These are phyloP conservation scores for Esperia sulphurella DNA, from an alignment of 2,888 invertebrate species.

Conservation along the genomic window DNA sequence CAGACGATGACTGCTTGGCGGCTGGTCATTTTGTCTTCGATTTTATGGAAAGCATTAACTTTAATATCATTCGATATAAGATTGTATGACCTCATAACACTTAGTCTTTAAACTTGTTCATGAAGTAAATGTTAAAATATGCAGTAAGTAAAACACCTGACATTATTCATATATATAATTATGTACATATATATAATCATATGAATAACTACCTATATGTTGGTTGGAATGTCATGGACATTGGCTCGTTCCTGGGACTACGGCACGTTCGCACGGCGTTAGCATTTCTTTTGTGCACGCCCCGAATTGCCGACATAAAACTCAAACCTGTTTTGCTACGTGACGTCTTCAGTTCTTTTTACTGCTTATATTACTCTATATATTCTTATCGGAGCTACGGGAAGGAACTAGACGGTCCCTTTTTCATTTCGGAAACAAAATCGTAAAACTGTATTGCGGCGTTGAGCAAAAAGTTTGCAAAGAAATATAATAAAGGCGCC, in stretches of 20 bases:
- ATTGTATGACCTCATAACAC: slow-evolving; percentile 2
- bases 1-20: slow-evolving; percentile 12
- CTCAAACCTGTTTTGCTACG: slow-evolving; percentile 70
- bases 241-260: slow-evolving; percentile 24
- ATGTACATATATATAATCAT: not conserved
- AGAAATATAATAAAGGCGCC: slow-evolving; percentile 45
- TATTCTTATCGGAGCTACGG: slow-evolving; percentile 63
- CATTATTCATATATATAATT: not conserved
- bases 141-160: not conserved
- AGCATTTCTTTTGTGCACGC: slow-evolving; percentile 76
- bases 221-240: slow-evolving; percentile 15
- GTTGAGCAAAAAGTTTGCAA: slow-evolving; percentile 33
- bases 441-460: slow-evolving; percentile 58
- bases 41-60: slow-evolving; percentile 49
- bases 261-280: slow-evolving; percentile 61
- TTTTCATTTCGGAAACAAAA: slow-evolving; percentile 52
- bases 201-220: too few species aligned
- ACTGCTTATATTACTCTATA: slow-evolving; percentile 63
- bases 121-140: not conserved
- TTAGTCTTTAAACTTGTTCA: not conserved
- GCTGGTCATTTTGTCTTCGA: slow-evolving; percentile 36
- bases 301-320: slow-evolving; percentile 76
- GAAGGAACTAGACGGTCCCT: slow-evolving; percentile 42
- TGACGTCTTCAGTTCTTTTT: slow-evolving; percentile 67
- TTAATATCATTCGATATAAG: slow-evolving; percentile 23